Evolutionary conservation across 92 coral and sea anemone species (phyloP), one percentile per base, ranked within the genome.

Genomic region (Nematostella vectensis): DNA sequence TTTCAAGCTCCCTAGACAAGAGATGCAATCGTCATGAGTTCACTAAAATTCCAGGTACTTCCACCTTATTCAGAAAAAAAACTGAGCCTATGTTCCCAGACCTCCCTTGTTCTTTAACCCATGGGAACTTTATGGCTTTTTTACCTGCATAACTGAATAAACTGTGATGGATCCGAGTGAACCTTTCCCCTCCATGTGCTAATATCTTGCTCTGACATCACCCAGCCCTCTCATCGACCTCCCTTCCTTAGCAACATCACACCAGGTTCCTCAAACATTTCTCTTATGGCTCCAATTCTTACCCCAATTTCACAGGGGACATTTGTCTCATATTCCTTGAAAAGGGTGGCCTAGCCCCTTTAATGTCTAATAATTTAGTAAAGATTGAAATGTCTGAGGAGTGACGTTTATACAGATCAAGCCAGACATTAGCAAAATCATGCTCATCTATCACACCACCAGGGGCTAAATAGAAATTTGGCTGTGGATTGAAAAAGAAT

Each of bases 261-360:
- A 20, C 98, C 96, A 0, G 95, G 79, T 31, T 91, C 96, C 48
- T 91, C 96, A 87, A 91, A 91, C 11, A 96, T 91, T 50, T 91
- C 98, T 58, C 98, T 65, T 21, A 91, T 86, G 16, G 98, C 96
- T 75, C 98, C 77, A 57, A 91, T 91, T 40, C 98, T 66, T 10
- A 91, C 82, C 6, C 84, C 98, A 47, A 91, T 57, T 27, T 86
- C 88, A 54, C 85, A 76, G 19, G 98, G 96, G 3, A 91, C 47
- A 44, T 75, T 28, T 18, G 73, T 36, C 27, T 16, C 11, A 22
- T 83, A 80, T 54, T 75, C 66, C 16, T 62, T 53, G 36, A 78
- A 57, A 36, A 70, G n/a, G n/a, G n/a, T n/a, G n/a, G n/a, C n/a
- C n/a, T n/a, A n/a, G n/a, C n/a, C 24, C 88, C 83, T 69, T 75